Evolutionary conservation across 2,113 vertebrate genomes (phyloP).

Genomic region (Albula glossodonta): DNA sequence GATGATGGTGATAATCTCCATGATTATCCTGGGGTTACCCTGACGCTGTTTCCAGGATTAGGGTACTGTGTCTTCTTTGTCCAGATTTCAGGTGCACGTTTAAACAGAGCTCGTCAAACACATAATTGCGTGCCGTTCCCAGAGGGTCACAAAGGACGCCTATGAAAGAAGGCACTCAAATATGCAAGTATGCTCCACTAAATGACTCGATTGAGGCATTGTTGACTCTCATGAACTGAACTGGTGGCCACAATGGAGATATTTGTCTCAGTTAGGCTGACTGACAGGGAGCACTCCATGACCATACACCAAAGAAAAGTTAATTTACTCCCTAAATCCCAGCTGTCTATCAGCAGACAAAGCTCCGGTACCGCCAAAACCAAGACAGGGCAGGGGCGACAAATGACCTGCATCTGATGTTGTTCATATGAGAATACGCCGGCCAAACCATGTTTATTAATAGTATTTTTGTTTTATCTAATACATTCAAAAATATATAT

Average conservation of each 20-base stretch:
- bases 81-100: background rate
- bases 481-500: too few species aligned
- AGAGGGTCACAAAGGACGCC: background rate
- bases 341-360: background rate
- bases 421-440: background rate
- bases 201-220: background rate
- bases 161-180: background rate
- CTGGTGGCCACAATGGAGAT: background rate
- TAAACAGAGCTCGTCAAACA: background rate
- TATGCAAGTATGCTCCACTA: background rate
- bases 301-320: background rate
- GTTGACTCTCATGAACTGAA: background rate
- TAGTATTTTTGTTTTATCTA: background rate
- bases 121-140: background rate
- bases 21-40: background rate
- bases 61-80: background rate
- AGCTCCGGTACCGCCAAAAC: background rate
- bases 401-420: background rate
- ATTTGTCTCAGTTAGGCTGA: background rate
- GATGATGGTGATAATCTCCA: background rate
- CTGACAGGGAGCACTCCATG: background rate
- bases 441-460: background rate
- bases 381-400: background rate
- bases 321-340: background rate
- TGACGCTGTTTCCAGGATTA: background rate